Evolutionary conservation across 2,797 vertebrate genomes (phyloP).

Genomic region (Parotocinclus haroldoi): DNA sequence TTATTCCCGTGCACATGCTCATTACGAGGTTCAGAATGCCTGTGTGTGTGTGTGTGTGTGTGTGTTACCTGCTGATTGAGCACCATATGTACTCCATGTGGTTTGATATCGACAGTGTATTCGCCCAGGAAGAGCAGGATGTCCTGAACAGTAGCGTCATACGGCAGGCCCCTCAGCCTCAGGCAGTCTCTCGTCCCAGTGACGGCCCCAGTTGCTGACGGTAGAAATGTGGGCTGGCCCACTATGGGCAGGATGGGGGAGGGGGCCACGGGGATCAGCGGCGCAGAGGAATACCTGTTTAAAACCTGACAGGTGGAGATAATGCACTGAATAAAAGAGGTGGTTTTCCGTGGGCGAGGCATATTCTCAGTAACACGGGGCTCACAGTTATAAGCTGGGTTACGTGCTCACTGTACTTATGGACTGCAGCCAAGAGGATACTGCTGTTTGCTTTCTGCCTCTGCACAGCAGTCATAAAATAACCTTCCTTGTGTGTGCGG

Average conservation of each 20-base stretch:
- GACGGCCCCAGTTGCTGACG: slow-evolving; percentile 64
- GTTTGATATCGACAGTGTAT: slow-evolving; percentile 87
- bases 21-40: too few species aligned
- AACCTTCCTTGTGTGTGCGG: neutral
- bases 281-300: slow-evolving; percentile 87
- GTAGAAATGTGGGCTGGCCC: slow-evolving; percentile 80
- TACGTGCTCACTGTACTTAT: slow-evolving; percentile 26
- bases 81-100: slow-evolving; percentile 95
- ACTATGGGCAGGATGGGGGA: slow-evolving; percentile 75
- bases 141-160: slow-evolving; percentile 91
- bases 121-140: slow-evolving; percentile 93
- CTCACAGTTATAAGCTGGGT: neutral
- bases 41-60: slow-evolving; percentile 3
- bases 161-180: slow-evolving; percentile 87
- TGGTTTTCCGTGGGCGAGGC: neutral
- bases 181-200: slow-evolving; percentile 81
- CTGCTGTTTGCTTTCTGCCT: slow-evolving; percentile 64
- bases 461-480: slow-evolving; percentile 56
- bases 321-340: neutral
- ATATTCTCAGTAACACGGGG: neutral
- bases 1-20: too few species aligned
- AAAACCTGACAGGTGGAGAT: slow-evolving; percentile 75
- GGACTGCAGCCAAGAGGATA: slow-evolving; percentile 61
- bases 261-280: slow-evolving; percentile 81
- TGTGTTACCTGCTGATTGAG: slow-evolving; percentile 89